phyloP scores from a whole-genome alignment of 2,888 invertebrate species.

The Calameuta pallipes region DNA sequence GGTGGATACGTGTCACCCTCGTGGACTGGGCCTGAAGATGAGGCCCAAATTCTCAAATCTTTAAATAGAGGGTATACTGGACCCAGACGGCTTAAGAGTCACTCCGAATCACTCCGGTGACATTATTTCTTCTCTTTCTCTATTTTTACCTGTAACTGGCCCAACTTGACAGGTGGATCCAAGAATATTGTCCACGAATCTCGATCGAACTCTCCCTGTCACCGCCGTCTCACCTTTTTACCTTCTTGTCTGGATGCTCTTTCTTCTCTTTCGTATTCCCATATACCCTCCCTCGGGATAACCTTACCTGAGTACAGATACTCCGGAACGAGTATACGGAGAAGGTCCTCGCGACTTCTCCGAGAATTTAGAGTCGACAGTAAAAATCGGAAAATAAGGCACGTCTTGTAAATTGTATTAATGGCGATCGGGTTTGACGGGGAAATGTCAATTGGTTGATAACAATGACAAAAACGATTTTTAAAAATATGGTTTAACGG shows the following conservation, averaged over 20 bases:
- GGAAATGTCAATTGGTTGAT: neutral
- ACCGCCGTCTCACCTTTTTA: slow-evolving; percentile 21
- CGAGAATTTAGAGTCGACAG: neutral
- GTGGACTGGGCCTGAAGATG: neutral
- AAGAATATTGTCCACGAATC: slow-evolving; percentile 23
- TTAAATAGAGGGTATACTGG: neutral
- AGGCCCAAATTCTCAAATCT: neutral
- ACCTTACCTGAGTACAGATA: neutral
- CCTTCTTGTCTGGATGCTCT: neutral
- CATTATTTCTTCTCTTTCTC: neutral
- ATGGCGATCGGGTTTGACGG: neutral
- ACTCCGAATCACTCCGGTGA: neutral
- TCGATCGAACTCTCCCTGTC: slow-evolving; percentile 26
- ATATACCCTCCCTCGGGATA: neutral
- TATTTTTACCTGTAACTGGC: slow-evolving; percentile 1
- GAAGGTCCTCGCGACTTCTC: neutral
- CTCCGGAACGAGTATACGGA: neutral
- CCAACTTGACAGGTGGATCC: slow-evolving; percentile 29
- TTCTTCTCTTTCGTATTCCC: neutral
- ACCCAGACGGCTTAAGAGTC: neutral
- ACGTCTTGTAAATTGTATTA: neutral
- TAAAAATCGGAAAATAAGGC: neutral
- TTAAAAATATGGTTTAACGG: neutral
- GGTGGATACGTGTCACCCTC: neutral
- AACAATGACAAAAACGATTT: neutral